Conservation (phyloP, 2,113 vertebrate species). For the Salminus brasiliensis region DNA sequence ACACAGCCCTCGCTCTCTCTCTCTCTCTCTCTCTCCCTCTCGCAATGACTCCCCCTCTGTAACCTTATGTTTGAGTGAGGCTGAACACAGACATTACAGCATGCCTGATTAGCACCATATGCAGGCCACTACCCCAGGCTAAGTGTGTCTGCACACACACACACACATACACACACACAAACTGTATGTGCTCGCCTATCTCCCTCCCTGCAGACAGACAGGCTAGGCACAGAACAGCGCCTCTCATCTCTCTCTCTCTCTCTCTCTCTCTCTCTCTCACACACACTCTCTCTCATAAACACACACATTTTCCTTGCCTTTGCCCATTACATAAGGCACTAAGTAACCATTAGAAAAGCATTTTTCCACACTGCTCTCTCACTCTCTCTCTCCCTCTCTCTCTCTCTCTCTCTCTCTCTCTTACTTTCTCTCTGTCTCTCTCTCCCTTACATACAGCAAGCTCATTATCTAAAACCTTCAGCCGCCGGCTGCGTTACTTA, state of each 20-base stretch:
- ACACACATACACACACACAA: not conserved
- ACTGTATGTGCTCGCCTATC: not conserved
- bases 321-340: not conserved
- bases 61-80: conserved; percentile 26
- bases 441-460: conserved; percentile 27
- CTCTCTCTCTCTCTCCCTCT: not conserved
- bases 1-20: not conserved
- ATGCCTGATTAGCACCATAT: conserved; percentile 52
- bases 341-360: not conserved
- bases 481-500: conserved; percentile 33
- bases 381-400: not conserved
- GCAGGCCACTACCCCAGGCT: conserved; percentile 17
- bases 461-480: conserved; percentile 42
- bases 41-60: conserved; percentile 14
- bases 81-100: conserved; percentile 48
- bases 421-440: not conserved
- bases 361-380: conserved; percentile 9
- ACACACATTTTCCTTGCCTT: conserved; percentile 9
- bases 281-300: not conserved
- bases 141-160: not conserved
- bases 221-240: not conserved
- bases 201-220: not conserved
- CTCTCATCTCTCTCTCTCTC: not conserved
- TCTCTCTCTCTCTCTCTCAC: too few relatives aligned
- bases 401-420: conserved; percentile 9